Base-by-base conservation (phyloP, 2,797 vertebrate species). In the Amblyraja radiata region DNA sequence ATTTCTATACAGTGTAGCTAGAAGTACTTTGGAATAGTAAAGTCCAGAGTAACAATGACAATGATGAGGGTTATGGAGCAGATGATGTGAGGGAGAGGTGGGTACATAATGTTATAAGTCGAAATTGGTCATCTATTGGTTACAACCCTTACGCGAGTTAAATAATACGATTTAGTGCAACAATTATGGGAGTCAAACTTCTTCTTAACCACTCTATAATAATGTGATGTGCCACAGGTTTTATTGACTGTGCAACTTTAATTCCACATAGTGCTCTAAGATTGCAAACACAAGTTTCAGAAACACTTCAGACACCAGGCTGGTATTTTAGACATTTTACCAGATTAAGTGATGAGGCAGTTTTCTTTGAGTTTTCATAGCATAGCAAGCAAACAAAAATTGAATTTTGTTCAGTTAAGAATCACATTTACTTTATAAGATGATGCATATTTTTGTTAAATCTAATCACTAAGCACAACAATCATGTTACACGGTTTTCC, bases 71-170 rank as follows among this genome's bases (percentile, higher is more conserved):
- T 74, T 18, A 74, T 23, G 21, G 71, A 74, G 71, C 71, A 74
- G 5, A 6, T 23, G 18, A 25, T 25, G 71, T 21, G 3, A 23
- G 21, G 23, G 16, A 74, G 16, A 71, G 65, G 13, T 71, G 68
- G 68, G 18, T 71, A 18, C 68, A 71, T 71, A 54, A 54, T 54
- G 68, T 71, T 71, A 71, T 71, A 16, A 6, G 71, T 74, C 73
- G 93, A 36, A 94, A 95, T 94, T 94, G 1, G 94, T 77, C 0
- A 83, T 95, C 95, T 95, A n/a, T n/a, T n/a, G n/a, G 95, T 95
- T 94, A 94, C 90, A 74, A 95, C 94, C 90, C 74, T 23, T 93
- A 79, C 32, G n/a, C 6, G 23, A 91, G 58, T 91, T 73, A 63
- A 32, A 78, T 79, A 83, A 79, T 93, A 92, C 39, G 32, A 83